Evolutionary conservation across 2,113 vertebrate species (phyloP), one percentile per base, ranked within the genome.

Genomic region (Coracopsis vasa): DNA sequence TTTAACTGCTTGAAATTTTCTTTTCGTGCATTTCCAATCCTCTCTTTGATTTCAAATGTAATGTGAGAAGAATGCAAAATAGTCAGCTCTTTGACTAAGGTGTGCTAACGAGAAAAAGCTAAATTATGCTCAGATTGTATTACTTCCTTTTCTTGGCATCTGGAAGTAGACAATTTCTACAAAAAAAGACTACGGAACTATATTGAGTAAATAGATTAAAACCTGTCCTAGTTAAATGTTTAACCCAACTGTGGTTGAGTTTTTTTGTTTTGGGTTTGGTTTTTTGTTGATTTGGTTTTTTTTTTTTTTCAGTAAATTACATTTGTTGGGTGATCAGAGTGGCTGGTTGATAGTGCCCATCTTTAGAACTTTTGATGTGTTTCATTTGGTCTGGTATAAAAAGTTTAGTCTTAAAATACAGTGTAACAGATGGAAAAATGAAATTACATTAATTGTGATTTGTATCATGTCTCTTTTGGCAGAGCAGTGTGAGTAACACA

Each of bases 41-140:
- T 44, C 2, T 47, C 35, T 86, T 88, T 80, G 70, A 62, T 93
- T 94, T 96, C 62, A 83, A 47, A 92, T 48, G 21, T 51, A 51
- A 85, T 29, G n/a, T 70, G 41, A 81, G 62, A 88, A 95, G 66
- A 88, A 91, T 80, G 60, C 45, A 81, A 82, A 87, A 51, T 18
- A 82, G 25, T 58, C 11, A 86, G 23, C 29, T 79, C 27, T 80
- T 84, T 85, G 73, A 35, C 87, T 79, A 27, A 67, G 33, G 28
- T 41, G 13, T 67, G 10, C 58, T 65, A 72, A 80, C 72, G 48
- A 80, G 84, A 75, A 87, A 81, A 75, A 67, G 31, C 33, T 73
- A 35, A 70, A 25, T 44, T 48, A 3, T 56, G 44, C 19, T 88
- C 17, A 29, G 45, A 28, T 61, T 66, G 15, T 72, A 15, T 79